A percentile compares a stretch with the other conserved stretches of the same genome.
phyloP scores from a whole-genome alignment of 2,113 vertebrate species.

The Macrotus californicus region DNA sequence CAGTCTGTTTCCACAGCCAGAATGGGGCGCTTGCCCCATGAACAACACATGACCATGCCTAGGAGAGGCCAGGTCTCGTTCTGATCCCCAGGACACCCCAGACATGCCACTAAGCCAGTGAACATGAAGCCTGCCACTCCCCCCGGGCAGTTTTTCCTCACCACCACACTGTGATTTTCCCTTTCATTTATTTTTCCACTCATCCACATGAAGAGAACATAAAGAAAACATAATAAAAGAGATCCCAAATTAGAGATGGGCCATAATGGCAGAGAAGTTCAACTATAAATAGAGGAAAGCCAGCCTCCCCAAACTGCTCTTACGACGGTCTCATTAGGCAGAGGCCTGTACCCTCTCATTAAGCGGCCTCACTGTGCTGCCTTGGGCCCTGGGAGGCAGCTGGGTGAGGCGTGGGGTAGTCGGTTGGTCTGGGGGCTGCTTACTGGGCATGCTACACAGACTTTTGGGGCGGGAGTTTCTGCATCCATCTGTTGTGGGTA shows the following conservation, averaged over 20 bases:
- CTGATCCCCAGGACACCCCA: constrained; percentile 35
- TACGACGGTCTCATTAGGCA: neutral
- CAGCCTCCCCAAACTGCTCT: constrained; percentile 42
- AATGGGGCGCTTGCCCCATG: neutral
- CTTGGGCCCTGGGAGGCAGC: neutral
- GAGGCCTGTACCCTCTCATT: neutral
- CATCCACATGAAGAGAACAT: constrained; percentile 69
- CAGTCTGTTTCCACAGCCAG: neutral
- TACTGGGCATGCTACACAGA: neutral
- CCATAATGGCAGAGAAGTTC: constrained; percentile 48
- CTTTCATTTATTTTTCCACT: constrained; percentile 66
- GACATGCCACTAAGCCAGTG: constrained; percentile 33
- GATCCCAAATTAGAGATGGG: constrained; percentile 72
- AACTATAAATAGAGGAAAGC: constrained; percentile 65
- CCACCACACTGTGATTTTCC: constrained; percentile 57
- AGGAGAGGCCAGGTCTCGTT: constrained; percentile 20
- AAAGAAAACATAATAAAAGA: constrained; percentile 72
- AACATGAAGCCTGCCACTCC: neutral
- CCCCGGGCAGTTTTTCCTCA: constrained; percentile 30
- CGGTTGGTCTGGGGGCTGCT: neutral
- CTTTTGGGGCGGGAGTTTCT: neutral
- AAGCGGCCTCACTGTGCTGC: neutral
- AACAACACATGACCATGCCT: neutral
- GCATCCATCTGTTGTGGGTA: neutral
- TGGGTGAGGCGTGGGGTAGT: neutral